Evolutionary conservation across 2,888 invertebrate species (phyloP).

Genomic region (Sericinus montela): DNA sequence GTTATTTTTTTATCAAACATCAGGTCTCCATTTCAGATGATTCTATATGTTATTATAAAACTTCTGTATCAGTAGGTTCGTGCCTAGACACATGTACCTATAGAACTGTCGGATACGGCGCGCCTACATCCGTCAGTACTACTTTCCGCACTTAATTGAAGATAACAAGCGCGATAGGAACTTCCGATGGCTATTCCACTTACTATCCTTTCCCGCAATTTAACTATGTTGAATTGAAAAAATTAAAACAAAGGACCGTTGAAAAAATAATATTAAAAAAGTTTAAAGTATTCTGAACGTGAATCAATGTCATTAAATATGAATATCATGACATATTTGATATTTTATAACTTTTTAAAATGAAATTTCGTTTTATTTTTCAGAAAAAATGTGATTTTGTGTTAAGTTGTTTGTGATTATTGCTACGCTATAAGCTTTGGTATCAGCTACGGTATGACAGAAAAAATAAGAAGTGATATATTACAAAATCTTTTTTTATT

Average conservation of each 20-base stretch:
- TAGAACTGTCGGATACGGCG: not conserved
- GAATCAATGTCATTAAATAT: no score
- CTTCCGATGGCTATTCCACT: constrained; percentile 9
- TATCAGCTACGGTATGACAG: not conserved
- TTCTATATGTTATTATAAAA: not conserved
- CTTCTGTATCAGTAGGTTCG: not conserved
- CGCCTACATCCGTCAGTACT: constrained; percentile 14
- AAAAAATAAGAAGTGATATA: not conserved
- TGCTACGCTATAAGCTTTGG: no score
- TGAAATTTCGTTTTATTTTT: no score
- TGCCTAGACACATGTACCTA: not conserved
- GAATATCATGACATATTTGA: no score
- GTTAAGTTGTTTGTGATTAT: no score
- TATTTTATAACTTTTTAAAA: no score
- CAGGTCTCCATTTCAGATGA: no score
- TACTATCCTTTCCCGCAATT: not conserved
- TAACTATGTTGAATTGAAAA: not conserved
- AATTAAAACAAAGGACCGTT: no score
- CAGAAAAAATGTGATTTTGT: no score
- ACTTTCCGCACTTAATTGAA: constrained; percentile 23
- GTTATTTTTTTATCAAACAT: no score
- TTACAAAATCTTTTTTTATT: not conserved
- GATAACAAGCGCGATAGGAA: constrained; percentile 12
- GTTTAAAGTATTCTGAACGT: no score
- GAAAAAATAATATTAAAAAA: no score